A percentile compares a stretch with the other conserved stretches of the same genome.
These are phyloP conservation scores for Scaptomyza caliginosa DNA, from an alignment of 2,888 invertebrate species.

Conservation along the genomic window DNA sequence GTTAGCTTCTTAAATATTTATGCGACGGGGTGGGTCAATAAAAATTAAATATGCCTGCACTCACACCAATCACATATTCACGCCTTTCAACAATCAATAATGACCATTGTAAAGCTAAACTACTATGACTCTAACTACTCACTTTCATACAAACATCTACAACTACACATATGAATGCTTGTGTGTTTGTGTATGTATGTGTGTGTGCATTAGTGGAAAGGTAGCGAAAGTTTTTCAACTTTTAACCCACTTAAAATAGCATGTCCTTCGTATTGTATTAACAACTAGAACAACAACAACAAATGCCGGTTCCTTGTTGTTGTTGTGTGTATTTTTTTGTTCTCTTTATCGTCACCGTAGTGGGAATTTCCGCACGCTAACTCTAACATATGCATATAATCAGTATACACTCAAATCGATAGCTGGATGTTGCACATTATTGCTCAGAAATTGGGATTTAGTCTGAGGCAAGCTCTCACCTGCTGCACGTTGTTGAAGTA, in stretches of 20 bases:
- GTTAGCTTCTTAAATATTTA: constrained; percentile 10
- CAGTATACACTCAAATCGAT: constrained; percentile 55
- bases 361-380: constrained; percentile 69
- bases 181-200: background rate
- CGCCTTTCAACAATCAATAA: constrained; percentile 62
- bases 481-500: constrained; percentile 90
- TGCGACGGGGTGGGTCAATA: constrained; percentile 18
- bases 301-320: constrained; percentile 25
- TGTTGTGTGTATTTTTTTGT: constrained; percentile 9
- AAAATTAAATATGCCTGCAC: constrained; percentile 41
- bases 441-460: constrained; percentile 3
- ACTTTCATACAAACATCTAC: background rate
- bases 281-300: constrained; percentile 29
- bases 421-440: constrained; percentile 15
- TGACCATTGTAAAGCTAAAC: constrained; percentile 23
- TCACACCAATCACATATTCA: constrained; percentile 14
- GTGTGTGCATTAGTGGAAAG: background rate
- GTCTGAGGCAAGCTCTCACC: constrained; percentile 84
- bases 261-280: constrained; percentile 74
- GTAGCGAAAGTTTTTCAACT: constrained; percentile 65
- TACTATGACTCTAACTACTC: constrained; percentile 22
- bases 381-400: constrained; percentile 40
- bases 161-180: background rate
- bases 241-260: constrained; percentile 79
- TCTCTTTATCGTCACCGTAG: constrained; percentile 26